Conservation (phyloP, 1,140 invertebrate genomes). For the Lethocerus indicus region DNA sequence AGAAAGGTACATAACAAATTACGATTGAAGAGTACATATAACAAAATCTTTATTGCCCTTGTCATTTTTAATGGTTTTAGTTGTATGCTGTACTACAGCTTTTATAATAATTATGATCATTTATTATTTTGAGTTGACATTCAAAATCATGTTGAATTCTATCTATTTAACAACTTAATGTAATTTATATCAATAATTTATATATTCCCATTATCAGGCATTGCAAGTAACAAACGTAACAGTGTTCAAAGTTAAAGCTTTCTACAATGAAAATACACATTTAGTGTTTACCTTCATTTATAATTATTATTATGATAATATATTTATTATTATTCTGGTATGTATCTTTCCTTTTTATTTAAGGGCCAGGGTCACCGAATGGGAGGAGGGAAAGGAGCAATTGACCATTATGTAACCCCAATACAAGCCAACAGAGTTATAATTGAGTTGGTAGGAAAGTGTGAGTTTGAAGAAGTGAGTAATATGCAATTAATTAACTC, state of each 20-base stretch:
- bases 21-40: too few relatives aligned
- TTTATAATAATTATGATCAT: too few relatives aligned
- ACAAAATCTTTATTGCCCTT: too few relatives aligned
- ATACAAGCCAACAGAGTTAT: constrained; percentile 83
- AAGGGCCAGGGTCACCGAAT: constrained; percentile 72
- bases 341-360: background rate
- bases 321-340: background rate
- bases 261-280: background rate
- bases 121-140: too few relatives aligned
- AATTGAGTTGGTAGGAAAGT: constrained; percentile 81
- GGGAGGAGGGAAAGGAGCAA: constrained; percentile 92
- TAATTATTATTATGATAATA: background rate
- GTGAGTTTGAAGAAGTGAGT: constrained; percentile 69
- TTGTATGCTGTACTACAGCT: background rate
- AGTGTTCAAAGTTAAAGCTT: too few relatives aligned
- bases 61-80: background rate
- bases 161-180: background rate
- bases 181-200: background rate
- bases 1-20: constrained; percentile 52
- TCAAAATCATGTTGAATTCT: background rate
- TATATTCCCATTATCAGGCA: too few relatives aligned
- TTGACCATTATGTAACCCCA: constrained; percentile 90
- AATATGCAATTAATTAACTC: constrained; percentile 3
- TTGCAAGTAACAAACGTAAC: too few relatives aligned
- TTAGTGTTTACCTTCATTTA: background rate